Conservation (phyloP, 53 echinoderm and acorn worm species). For the Glandiceps talaboti region DNA sequence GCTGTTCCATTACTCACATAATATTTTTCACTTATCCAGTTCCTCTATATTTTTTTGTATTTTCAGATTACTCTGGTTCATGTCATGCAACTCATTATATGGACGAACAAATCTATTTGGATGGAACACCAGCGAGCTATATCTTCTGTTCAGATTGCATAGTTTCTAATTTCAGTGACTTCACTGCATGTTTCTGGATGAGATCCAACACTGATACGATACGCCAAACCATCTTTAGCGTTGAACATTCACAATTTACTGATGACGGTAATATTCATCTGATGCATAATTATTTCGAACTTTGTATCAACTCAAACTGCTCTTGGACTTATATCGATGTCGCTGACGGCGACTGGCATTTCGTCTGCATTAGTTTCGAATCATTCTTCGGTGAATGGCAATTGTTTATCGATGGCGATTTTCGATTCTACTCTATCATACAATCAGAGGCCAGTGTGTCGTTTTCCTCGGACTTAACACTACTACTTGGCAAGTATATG, state of each 20-base stretch:
- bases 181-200: neutral
- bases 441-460: neutral
- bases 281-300: neutral
- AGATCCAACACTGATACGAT: neutral
- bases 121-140: neutral
- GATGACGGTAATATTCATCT: neutral
- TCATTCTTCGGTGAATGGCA: neutral
- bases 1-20: no score
- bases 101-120: neutral
- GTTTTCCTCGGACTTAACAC: neutral
- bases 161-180: neutral
- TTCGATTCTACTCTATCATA: neutral
- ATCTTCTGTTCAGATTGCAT: neutral
- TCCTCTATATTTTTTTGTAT: no score
- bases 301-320: neutral
- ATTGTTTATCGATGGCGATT: neutral
- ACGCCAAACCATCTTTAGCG: neutral
- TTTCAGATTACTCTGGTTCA: no score
- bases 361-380: neutral
- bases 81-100: no score
- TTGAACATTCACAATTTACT: no score
- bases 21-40: no score
- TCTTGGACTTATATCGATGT: neutral
- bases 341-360: neutral
- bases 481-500: neutral